Percentiles rank a stretch among this genome's conserved stretches.
Evolutionary conservation across 1,140 invertebrate genomes (phyloP).

Genomic region (Galleria mellonella): DNA sequence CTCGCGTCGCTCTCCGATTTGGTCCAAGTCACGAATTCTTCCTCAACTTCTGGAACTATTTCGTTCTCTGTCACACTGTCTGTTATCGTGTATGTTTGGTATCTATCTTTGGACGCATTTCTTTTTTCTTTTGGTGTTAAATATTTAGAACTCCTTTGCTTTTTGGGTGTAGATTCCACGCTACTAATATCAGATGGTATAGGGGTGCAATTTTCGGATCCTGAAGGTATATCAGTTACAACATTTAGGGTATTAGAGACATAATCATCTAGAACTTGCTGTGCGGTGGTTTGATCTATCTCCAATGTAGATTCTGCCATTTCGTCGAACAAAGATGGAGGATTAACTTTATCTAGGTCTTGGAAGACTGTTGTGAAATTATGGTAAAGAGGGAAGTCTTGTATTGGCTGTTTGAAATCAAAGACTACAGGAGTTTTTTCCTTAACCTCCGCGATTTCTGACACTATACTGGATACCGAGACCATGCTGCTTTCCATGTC

Average conservation of each 20-base stretch:
- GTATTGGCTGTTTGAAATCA: conserved; percentile 71
- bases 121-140: conserved; percentile 85
- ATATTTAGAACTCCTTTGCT: conserved; percentile 62
- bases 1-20: conserved; percentile 61
- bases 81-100: conserved; percentile 85
- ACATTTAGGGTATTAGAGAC: conserved; percentile 68
- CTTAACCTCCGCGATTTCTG: conserved; percentile 79
- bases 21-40: conserved; percentile 62
- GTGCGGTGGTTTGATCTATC: conserved; percentile 66
- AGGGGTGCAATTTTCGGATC: conserved; percentile 61
- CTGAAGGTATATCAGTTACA: conserved; percentile 61
- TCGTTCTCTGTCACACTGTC: conserved; percentile 59
- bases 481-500: conserved; percentile 89
- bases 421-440: conserved; percentile 65
- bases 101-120: conserved; percentile 82
- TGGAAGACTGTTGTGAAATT: conserved; percentile 76
- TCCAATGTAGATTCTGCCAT: conserved; percentile 82
- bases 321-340: conserved; percentile 87
- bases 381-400: conserved; percentile 57
- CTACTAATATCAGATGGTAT: conserved; percentile 76
- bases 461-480: conserved; percentile 88
- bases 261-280: conserved; percentile 73
- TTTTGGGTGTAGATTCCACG: conserved; percentile 83
- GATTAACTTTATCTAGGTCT: conserved; percentile 86
- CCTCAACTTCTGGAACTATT: conserved; percentile 34